Percentiles rank a stretch among this genome's conserved stretches.
Conservation (phyloP, 37 sponge, comb jelly and placozoan species). For the Cladorhizidae sp. region DNA sequence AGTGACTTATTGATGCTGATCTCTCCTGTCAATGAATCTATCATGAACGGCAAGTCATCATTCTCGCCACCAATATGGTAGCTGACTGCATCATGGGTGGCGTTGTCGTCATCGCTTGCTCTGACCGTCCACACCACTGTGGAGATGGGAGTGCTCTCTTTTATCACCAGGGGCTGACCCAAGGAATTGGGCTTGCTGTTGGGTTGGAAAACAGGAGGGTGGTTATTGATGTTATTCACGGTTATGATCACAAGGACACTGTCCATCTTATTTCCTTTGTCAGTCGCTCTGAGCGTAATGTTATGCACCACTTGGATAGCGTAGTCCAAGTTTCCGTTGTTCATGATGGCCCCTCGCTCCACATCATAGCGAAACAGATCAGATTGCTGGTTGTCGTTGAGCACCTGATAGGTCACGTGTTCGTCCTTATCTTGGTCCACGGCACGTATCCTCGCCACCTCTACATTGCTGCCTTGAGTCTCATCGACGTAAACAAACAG, state of each 20-base stretch:
- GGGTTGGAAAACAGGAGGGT: slow-evolving; percentile 53
- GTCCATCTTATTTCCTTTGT: slow-evolving; percentile 10
- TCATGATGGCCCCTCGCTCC: slow-evolving; percentile 15
- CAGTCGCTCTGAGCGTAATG: slow-evolving; percentile 20
- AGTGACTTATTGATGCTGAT: slow-evolving; percentile 28
- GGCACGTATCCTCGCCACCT: slow-evolving; percentile 35
- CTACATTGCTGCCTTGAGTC: not conserved
- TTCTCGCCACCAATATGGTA: slow-evolving; percentile 24
- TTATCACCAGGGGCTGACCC: slow-evolving; percentile 11
- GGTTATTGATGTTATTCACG: slow-evolving; percentile 65
- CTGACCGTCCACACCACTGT: slow-evolving; percentile 23
- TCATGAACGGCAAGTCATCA: slow-evolving; percentile 46
- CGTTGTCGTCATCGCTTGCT: slow-evolving; percentile 60
- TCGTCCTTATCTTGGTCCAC: slow-evolving; percentile 42
- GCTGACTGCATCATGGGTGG: slow-evolving; percentile 41
- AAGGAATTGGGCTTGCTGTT: not conserved
- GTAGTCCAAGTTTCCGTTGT: slow-evolving; percentile 1
- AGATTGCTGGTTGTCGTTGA: not conserved
- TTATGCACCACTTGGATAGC: not conserved
- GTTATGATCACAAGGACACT: not conserved
- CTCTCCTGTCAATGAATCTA: slow-evolving; percentile 66
- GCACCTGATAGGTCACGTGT: slow-evolving; percentile 8
- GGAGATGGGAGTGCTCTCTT: slow-evolving; percentile 24
- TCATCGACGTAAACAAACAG: slow-evolving; percentile 29
- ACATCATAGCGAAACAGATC: not conserved